These are phyloP conservation scores for Drosophila serrata DNA, from an alignment of 1,140 invertebrate genomes.

Conservation along the genomic window DNA sequence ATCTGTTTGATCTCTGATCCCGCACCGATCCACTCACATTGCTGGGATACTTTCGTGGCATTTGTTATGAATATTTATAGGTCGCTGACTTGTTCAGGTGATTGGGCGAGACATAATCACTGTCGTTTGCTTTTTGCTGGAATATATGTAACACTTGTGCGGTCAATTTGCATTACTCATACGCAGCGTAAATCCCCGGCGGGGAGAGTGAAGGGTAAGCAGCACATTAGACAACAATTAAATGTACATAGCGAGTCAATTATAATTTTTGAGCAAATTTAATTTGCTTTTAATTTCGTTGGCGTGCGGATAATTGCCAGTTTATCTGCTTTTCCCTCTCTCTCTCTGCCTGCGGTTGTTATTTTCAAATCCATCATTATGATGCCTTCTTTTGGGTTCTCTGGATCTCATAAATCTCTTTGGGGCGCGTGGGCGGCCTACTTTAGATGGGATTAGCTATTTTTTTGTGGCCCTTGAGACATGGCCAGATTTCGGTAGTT, in stretches of 20 bases:
- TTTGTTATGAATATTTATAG: constrained; percentile 56
- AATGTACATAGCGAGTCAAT: constrained; percentile 66
- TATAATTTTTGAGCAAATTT: constrained; percentile 61
- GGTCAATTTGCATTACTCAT: constrained; percentile 61
- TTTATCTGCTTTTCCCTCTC: constrained; percentile 4
- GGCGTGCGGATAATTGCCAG: constrained; percentile 65
- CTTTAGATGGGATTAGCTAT: constrained; percentile 32
- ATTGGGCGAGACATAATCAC: constrained; percentile 18
- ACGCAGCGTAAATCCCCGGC: constrained; percentile 37
- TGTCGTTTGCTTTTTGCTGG: too few relatives aligned
- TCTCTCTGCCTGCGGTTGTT: background rate
- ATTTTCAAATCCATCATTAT: constrained; percentile 21
- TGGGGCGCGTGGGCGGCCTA: constrained; percentile 45
- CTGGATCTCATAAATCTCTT: constrained; percentile 43
- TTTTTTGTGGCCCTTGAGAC: constrained; percentile 28
- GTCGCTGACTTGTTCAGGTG: constrained; percentile 45
- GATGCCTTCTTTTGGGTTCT: constrained; percentile 13
- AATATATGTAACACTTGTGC: constrained; percentile 51
- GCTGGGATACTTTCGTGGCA: constrained; percentile 43
- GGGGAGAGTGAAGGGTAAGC: constrained; percentile 1
- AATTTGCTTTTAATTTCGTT: constrained; percentile 60
- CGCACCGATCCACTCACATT: constrained; percentile 19
- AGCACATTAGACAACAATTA: constrained; percentile 65
- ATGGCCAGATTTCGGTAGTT: constrained; percentile 43
- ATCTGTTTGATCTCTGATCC: constrained; percentile 31